phyloP scores from a whole-genome alignment of 2,113 vertebrate species.

The Manacus vitellinus region DNA sequence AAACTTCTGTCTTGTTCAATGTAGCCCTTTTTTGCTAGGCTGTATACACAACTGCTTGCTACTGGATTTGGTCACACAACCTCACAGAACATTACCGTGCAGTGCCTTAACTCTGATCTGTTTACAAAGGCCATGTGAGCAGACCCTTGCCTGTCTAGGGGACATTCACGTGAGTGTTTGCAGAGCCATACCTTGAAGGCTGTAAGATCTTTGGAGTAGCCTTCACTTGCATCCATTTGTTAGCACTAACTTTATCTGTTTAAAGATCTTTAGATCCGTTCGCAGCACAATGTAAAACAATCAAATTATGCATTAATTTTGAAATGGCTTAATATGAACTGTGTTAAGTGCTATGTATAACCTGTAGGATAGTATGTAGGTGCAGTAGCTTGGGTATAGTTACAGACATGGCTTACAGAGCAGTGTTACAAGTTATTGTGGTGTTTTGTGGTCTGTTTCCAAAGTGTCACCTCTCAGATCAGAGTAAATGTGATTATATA shows the following conservation, averaged over 20 bases:
- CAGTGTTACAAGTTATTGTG: background rate
- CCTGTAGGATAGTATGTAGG: background rate
- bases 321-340: background rate
- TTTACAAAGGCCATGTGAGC: background rate
- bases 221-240: background rate
- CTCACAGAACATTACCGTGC: background rate
- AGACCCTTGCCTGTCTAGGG: background rate
- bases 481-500: background rate
- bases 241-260: background rate
- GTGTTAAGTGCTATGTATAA: background rate
- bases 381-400: background rate
- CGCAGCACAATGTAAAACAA: background rate
- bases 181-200: background rate
- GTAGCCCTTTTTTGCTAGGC: background rate
- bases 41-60: background rate
- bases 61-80: background rate
- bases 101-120: background rate
- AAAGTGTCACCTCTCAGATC: background rate
- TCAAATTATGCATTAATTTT: background rate
- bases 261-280: background rate
- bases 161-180: background rate
- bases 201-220: background rate
- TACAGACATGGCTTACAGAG: background rate
- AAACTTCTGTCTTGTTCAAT: background rate
- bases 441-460: background rate